Percentiles rank a stretch among this genome's conserved stretches.
These are phyloP conservation scores for Cygnus atratus DNA, from an alignment of 2,113 vertebrate genomes.

Conservation along the genomic window DNA sequence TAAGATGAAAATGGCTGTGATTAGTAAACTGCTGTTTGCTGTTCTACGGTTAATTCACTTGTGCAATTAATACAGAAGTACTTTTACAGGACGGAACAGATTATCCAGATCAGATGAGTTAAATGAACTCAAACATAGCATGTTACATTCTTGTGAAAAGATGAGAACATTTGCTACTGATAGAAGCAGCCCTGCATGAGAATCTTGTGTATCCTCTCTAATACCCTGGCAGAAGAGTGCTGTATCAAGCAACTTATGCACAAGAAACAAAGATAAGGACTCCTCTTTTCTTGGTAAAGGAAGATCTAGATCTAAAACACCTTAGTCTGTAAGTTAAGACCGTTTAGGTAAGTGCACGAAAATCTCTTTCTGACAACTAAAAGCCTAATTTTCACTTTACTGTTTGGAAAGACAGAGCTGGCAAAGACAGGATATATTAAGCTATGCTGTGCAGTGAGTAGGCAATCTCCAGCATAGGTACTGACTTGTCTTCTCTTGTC, in stretches of 20 bases:
- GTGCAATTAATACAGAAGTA: background rate
- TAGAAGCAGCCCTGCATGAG: background rate
- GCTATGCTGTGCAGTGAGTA: fast-evolving
- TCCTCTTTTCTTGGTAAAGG: background rate
- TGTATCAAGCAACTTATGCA: background rate
- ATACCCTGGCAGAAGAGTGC: background rate
- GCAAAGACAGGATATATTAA: background rate
- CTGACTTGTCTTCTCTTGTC: background rate
- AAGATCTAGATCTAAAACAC: background rate
- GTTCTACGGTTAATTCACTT: background rate
- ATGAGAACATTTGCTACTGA: background rate
- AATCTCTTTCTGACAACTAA: background rate
- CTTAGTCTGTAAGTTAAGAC: background rate
- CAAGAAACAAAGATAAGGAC: background rate
- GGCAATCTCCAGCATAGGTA: background rate
- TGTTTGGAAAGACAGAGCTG: background rate
- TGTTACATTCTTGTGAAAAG: background rate
- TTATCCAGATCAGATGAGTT: background rate
- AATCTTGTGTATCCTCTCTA: background rate
- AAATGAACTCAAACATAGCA: background rate
- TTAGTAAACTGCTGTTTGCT: background rate
- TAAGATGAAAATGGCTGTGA: background rate
- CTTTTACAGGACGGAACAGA: background rate
- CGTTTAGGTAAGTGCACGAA: background rate
- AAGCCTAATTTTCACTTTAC: background rate